Conservation (phyloP, 2,797 vertebrate species). For the Lycodopsis pacificus region DNA sequence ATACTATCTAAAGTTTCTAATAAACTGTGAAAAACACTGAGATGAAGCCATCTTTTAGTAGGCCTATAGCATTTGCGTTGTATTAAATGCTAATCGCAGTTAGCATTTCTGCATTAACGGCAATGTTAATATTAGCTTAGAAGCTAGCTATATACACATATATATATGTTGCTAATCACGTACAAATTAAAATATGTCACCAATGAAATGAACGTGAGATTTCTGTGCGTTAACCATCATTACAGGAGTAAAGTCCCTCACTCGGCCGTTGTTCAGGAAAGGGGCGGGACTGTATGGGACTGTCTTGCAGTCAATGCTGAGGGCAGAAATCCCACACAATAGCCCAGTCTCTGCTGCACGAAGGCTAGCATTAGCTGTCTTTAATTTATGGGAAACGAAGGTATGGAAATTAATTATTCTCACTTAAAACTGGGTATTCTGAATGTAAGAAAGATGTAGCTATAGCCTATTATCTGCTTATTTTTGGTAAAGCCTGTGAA, state of each 20-base stretch:
- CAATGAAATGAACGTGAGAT: background rate
- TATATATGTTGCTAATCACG: background rate
- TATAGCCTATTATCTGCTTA: fast-evolving
- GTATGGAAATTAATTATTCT: conserved; percentile 34
- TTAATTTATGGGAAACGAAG: conserved; percentile 55
- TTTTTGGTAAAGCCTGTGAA: background rate
- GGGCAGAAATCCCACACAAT: background rate
- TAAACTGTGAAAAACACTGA: too few species aligned
- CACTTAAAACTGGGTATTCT: background rate
- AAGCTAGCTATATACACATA: too few species aligned
- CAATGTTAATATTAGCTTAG: too few species aligned
- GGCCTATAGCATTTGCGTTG: too few species aligned
- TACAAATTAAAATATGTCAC: background rate
- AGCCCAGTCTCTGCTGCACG: conserved; percentile 1
- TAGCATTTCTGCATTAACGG: too few species aligned
- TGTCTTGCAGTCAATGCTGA: conserved; percentile 48
- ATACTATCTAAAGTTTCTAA: too few species aligned
- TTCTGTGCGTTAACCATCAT: background rate
- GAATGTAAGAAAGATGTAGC: background rate
- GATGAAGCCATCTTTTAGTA: too few species aligned
- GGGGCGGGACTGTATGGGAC: background rate
- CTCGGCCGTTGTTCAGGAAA: background rate
- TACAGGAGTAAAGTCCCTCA: background rate
- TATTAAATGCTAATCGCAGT: too few species aligned
- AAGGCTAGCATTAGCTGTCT: conserved; percentile 61